These are phyloP conservation scores for Papilio helenus DNA, from an alignment of 1,140 invertebrate genomes.

Conservation along the genomic window DNA sequence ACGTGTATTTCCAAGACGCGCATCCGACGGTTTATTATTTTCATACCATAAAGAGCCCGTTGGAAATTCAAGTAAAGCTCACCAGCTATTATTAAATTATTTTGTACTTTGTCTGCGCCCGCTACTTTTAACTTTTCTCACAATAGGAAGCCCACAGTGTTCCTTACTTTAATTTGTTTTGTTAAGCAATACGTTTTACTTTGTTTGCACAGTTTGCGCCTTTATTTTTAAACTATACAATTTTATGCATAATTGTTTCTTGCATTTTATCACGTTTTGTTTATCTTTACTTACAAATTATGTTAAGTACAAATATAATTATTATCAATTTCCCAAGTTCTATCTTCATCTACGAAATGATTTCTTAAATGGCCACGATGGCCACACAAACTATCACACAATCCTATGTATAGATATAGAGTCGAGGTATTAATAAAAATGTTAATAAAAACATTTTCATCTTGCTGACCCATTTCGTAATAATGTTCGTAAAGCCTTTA, in stretches of 20 bases:
- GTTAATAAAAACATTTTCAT: neutral
- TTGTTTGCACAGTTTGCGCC: slow-evolving; percentile 33
- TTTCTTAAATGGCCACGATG: too few species aligned
- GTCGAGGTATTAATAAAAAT: neutral
- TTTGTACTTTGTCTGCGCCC: slow-evolving; percentile 40
- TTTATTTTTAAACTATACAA: slow-evolving; percentile 34
- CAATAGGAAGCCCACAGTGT: slow-evolving; percentile 38
- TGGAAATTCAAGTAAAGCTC: slow-evolving; percentile 35
- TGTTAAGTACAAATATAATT: neutral
- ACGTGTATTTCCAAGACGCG: slow-evolving; percentile 42
- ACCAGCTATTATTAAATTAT: slow-evolving; percentile 39
- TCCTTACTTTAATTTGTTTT: slow-evolving; percentile 40
- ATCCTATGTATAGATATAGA: neutral
- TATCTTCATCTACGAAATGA: neutral
- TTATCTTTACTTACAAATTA: too few species aligned
- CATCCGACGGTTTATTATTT: slow-evolving; percentile 37
- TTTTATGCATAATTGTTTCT: slow-evolving; percentile 1
- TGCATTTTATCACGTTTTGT: neutral
- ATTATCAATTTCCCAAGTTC: neutral
- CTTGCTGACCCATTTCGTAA: neutral
- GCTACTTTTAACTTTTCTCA: slow-evolving; percentile 40
- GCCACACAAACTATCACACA: too few species aligned
- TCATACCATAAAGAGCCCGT: slow-evolving; percentile 33
- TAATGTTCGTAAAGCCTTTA: neutral
- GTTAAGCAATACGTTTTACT: slow-evolving; percentile 40